Conservation (phyloP, 2,888 invertebrate genomes). For the Anorthoa munda region DNA sequence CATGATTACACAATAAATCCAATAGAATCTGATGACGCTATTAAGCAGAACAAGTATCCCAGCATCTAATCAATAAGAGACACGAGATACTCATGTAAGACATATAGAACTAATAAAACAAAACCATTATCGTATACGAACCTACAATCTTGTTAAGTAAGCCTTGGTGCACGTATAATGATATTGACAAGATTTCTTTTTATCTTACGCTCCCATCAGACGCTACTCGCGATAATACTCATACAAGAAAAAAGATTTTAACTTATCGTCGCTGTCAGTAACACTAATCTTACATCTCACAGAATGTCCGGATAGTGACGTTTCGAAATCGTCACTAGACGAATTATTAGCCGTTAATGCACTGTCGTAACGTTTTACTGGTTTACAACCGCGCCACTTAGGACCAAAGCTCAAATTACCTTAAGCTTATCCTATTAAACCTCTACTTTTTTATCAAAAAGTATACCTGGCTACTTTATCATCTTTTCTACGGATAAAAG, state of each 20-base stretch:
- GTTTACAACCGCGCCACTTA: slow-evolving; percentile 82
- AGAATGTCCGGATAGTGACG: slow-evolving; percentile 80
- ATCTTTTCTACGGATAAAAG: slow-evolving; percentile 59
- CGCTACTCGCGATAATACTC: slow-evolving; percentile 80
- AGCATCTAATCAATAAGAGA: slow-evolving; percentile 72
- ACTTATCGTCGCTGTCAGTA: slow-evolving; percentile 83
- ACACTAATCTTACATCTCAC: slow-evolving; percentile 84
- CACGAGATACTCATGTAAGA: slow-evolving; percentile 76
- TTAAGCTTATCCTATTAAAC: slow-evolving; percentile 69
- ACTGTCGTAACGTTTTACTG: slow-evolving; percentile 81
- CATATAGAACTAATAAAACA: slow-evolving; percentile 81
- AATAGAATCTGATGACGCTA: slow-evolving; percentile 56
- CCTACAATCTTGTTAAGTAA: slow-evolving; percentile 87
- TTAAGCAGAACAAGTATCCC: slow-evolving; percentile 54
- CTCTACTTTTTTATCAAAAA: slow-evolving; percentile 64
- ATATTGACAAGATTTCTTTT: slow-evolving; percentile 85
- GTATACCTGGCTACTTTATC: slow-evolving; percentile 65
- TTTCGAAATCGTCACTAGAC: slow-evolving; percentile 86
- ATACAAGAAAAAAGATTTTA: slow-evolving; percentile 84
- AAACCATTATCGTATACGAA: slow-evolving; percentile 83
- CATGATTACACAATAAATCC: slow-evolving; percentile 51
- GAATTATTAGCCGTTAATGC: slow-evolving; percentile 87
- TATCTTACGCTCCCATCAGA: slow-evolving; percentile 83
- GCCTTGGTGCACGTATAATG: slow-evolving; percentile 82
- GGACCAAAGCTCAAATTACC: slow-evolving; percentile 81